Base-by-base conservation (phyloP, 35 echinoderm and acorn worm species). In the Apostichopus parvimensis region DNA sequence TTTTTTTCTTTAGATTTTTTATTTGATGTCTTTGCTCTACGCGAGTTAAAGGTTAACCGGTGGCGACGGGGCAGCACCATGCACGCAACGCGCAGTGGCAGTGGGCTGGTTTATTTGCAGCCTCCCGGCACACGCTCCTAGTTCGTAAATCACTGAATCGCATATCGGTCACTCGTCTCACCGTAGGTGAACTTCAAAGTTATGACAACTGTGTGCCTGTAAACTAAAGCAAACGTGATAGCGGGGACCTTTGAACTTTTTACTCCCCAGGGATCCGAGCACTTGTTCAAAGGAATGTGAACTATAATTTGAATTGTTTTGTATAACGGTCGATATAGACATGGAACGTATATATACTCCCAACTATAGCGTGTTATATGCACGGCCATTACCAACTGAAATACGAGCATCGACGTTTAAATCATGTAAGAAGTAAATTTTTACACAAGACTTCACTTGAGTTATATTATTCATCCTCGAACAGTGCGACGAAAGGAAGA, bases 271-370 rank as follows among this genome's bases (percentile, higher is more conserved):
- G 81, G 81, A 84, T 84, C 81, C 34, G 58, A 21, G 55, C 21
- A 52, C 81, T 84, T 10, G 20, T 84, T 58, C 81, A 84, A 57
- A 58, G 81, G 81, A 84, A 84, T 84, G 81, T 84, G 55, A 59
- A 59, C 81, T 58, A 58, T 58, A 84, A 9, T 60, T 58, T 84
- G 55, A 56, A 59, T 59, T 84, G 1, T 60, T 45, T 45, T 45
- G 34, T 45, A 84, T 84, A 84, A 54, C 81, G 53, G 57, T 45
- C 34, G 34, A 45, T 45, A 45, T 45, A 45, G 34, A 4, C 34
- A 45, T 45, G 34, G 34, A 45, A 45, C 34, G 34, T 45, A 45
- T 45, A 45, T 45, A 4, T 45, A 45, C 34, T 45, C 34, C 34
- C 34, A 45, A 45, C 34, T 45, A 45, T 45, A 45, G 34, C 34